These are phyloP conservation scores for Cremastobaeus sp. DNA, from an alignment of 2,888 invertebrate species.

Conservation along the genomic window DNA sequence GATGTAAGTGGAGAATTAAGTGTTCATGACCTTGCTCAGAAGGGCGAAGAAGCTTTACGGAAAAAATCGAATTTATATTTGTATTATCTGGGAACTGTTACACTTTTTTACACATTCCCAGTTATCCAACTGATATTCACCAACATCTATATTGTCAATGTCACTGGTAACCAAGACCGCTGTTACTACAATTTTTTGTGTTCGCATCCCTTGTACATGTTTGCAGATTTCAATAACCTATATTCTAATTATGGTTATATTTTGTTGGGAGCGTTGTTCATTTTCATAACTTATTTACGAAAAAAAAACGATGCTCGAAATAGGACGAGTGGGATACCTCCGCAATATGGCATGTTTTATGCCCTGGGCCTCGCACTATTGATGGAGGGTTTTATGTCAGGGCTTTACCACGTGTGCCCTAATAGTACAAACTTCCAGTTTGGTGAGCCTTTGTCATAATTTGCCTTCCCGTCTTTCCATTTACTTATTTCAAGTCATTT, in stretches of 20 bases:
- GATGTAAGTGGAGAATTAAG: too few relatives aligned
- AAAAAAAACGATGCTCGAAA: conserved; percentile 77
- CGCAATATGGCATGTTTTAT: conserved; percentile 90
- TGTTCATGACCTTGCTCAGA: conserved; percentile 84
- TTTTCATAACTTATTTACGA: conserved; percentile 84
- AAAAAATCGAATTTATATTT: conserved; percentile 85
- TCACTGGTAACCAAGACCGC: conserved; percentile 91
- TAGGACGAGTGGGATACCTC: conserved; percentile 83
- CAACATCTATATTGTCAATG: conserved; percentile 88
- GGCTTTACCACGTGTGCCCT: conserved; percentile 93
- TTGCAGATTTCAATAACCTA: conserved; percentile 92
- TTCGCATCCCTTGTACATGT: conserved; percentile 86
- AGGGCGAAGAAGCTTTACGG: conserved; percentile 81
- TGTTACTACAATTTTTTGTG: conserved; percentile 95
- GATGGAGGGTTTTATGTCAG: conserved; percentile 92
- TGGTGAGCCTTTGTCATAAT: conserved; percentile 80
- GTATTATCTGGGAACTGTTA: conserved; percentile 88
- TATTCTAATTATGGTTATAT: conserved; percentile 91
- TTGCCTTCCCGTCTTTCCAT: neutral
- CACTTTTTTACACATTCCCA: conserved; percentile 90
- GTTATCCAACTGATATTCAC: conserved; percentile 90
- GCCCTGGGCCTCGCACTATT: conserved; percentile 90
- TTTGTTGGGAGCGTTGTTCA: conserved; percentile 87
- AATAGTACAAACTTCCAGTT: conserved; percentile 94
- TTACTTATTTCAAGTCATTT: too few relatives aligned